Percentiles rank a stretch among this genome's conserved stretches.
Conservation (phyloP, 1,140 invertebrate species). For the Manduca sexta region DNA sequence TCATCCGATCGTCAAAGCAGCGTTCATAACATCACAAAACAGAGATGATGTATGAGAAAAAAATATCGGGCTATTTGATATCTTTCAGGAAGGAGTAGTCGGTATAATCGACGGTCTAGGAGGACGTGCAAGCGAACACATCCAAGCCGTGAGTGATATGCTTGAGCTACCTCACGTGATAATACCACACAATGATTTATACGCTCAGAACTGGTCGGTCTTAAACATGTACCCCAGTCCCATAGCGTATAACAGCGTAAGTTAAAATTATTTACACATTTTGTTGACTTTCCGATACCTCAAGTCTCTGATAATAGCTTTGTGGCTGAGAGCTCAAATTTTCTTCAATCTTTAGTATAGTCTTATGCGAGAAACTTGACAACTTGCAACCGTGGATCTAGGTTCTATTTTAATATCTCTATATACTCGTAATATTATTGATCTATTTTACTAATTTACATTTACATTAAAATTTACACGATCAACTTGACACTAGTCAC, state of each 20-base stretch:
- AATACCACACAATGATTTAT: conserved; percentile 42
- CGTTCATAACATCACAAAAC: no score
- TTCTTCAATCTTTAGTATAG: no score
- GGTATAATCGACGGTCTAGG: conserved; percentile 57
- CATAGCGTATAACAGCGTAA: conserved; percentile 46
- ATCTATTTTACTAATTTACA: no score
- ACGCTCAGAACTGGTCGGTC: conserved; percentile 36
- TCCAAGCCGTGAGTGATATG: conserved; percentile 54
- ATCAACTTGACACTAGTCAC: no score
- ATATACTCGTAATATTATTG: not conserved
- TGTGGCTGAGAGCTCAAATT: not conserved
- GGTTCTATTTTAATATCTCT: not conserved
- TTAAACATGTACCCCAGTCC: conserved; percentile 52
- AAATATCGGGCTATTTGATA: no score
- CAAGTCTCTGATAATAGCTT: not conserved
- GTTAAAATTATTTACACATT: no score
- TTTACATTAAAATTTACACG: no score
- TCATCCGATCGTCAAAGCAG: no score
- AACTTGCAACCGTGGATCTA: not conserved
- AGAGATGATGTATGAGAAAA: no score
- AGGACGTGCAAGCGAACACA: conserved; percentile 41
- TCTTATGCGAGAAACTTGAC: no score
- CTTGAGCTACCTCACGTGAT: conserved; percentile 54
- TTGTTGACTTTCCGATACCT: not conserved
- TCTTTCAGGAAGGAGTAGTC: conserved; percentile 48